These are phyloP conservation scores for Mythimna vitellina DNA, from an alignment of 2,888 invertebrate species.

Conservation along the genomic window DNA sequence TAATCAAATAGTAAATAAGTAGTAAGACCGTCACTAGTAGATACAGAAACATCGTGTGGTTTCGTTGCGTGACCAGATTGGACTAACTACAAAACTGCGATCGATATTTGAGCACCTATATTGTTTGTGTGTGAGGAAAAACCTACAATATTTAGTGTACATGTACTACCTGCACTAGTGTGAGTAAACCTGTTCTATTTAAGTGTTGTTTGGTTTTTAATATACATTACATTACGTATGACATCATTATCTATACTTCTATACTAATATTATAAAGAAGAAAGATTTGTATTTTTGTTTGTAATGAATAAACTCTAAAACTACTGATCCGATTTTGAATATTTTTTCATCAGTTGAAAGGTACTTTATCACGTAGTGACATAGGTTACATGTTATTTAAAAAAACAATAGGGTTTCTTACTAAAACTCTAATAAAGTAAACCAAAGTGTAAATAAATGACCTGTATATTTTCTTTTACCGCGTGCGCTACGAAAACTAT, in stretches of 20 bases:
- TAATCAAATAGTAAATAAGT: conserved; percentile 49
- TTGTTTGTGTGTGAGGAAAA: not conserved
- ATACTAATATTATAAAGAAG: too few species aligned
- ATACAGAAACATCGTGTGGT: conserved; percentile 39
- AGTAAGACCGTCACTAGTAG: conserved; percentile 20
- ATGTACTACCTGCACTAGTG: not conserved
- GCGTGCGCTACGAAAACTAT: too few species aligned
- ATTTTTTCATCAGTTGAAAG: too few species aligned
- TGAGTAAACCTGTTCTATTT: conserved; percentile 24
- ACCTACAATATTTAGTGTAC: not conserved
- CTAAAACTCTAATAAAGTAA: too few species aligned
- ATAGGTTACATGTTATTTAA: too few species aligned
- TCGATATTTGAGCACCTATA: not conserved
- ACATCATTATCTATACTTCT: not conserved
- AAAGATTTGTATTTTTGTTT: too few species aligned
- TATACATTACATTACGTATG: not conserved
- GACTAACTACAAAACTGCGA: conserved; percentile 12
- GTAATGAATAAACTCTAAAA: too few species aligned
- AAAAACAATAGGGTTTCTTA: too few species aligned
- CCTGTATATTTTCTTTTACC: too few species aligned
- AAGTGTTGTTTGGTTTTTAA: not conserved
- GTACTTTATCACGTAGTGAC: too few species aligned
- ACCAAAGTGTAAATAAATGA: too few species aligned
- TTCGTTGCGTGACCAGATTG: conserved; percentile 8
- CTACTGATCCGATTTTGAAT: too few species aligned